Evolutionary conservation across 2,797 vertebrate genomes (phyloP).

Genomic region (Glossophaga mutica): DNA sequence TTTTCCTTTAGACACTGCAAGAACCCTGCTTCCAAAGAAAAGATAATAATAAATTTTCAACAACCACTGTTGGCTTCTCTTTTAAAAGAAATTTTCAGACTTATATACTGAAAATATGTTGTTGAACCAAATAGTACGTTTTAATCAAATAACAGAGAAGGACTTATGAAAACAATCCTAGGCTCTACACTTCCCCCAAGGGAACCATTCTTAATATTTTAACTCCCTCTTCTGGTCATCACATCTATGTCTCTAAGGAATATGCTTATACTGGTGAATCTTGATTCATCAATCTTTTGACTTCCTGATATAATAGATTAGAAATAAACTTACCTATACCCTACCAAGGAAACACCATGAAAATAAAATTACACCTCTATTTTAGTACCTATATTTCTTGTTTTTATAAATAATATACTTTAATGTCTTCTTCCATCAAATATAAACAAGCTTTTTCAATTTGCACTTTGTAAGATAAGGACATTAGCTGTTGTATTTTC

Average conservation of each 20-base stretch:
- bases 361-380: not conserved
- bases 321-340: not conserved
- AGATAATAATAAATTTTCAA: not conserved
- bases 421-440: not conserved
- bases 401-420: not conserved
- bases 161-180: not conserved
- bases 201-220: not conserved
- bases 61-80: not conserved
- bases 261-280: not conserved
- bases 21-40: too few relatives aligned
- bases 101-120: not conserved
- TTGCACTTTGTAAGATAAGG: not conserved
- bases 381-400: not conserved
- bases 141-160: not conserved
- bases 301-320: not conserved
- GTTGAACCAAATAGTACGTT: not conserved
- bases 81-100: not conserved
- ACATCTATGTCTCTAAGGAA: not conserved
- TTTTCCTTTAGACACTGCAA: too few relatives aligned
- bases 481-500: not conserved
- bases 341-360: not conserved
- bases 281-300: not conserved
- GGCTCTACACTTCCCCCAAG: not conserved
- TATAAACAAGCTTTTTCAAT: not conserved
- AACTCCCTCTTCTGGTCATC: not conserved